Evolutionary conservation across 1,140 invertebrate genomes (phyloP).

Genomic region (Euura lappo): DNA sequence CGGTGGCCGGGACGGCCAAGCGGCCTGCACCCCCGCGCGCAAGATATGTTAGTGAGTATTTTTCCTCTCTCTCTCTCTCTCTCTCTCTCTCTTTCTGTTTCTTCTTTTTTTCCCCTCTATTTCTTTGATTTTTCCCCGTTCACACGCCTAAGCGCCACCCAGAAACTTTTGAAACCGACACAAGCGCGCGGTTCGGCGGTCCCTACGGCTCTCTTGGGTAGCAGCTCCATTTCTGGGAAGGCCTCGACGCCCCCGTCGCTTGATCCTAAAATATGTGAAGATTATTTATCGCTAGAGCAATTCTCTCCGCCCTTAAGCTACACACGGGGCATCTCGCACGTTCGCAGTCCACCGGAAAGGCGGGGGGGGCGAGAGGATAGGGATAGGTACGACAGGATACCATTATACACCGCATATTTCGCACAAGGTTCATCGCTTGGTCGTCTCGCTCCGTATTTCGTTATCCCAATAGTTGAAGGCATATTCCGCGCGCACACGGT

Average conservation of each 20-base stretch:
- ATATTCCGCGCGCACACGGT: no score
- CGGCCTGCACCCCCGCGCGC: conserved; percentile 30
- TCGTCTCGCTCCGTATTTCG: no score
- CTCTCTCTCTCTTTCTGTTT: neutral
- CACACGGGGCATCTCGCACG: no score
- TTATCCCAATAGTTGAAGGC: no score
- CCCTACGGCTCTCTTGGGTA: no score
- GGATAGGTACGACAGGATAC: no score
- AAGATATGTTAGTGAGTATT: conserved; percentile 18
- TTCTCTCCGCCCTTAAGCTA: neutral
- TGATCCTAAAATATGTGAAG: conserved; percentile 3
- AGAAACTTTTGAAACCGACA: neutral
- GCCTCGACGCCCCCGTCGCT: neutral
- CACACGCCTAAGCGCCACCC: conserved; percentile 4
- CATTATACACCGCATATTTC: no score
- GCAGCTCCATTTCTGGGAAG: neutral
- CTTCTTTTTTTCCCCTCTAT: neutral
- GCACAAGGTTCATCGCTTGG: no score
- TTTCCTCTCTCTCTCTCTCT: neutral
- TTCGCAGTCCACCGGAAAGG: no score
- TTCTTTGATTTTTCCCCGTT: neutral
- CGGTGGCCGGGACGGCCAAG: neutral
- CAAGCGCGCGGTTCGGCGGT: neutral
- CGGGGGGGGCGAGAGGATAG: neutral
- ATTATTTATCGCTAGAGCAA: conserved; percentile 3